A percentile compares a stretch with the other conserved stretches of the same genome.
phyloP scores from a whole-genome alignment of 2,888 invertebrate species.

The Drosophila prolongata region DNA sequence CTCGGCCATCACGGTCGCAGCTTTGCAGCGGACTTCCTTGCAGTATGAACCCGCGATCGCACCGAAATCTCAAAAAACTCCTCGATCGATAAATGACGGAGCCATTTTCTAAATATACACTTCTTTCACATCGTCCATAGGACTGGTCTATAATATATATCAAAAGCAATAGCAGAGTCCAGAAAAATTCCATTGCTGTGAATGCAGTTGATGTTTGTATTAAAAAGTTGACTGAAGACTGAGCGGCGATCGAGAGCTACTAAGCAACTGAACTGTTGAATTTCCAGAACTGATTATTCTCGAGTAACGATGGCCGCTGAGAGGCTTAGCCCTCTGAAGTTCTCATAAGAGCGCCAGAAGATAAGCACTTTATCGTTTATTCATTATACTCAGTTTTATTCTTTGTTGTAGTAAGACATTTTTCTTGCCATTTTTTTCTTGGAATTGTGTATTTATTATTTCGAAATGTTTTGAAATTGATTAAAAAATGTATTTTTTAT shows the following conservation, averaged over 20 bases:
- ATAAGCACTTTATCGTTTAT: too few relatives aligned
- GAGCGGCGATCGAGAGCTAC: neutral
- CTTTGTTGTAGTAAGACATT: too few relatives aligned
- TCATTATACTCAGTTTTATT: too few relatives aligned
- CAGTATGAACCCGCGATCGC: constrained; percentile 15
- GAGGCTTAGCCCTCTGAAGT: too few relatives aligned
- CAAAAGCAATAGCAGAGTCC: neutral
- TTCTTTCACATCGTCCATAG: constrained; percentile 34
- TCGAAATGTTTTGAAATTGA: too few relatives aligned
- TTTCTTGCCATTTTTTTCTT: too few relatives aligned
- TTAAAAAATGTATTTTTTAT: too few relatives aligned
- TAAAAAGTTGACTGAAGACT: constrained; percentile 4
- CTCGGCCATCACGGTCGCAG: constrained; percentile 32
- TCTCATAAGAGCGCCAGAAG: too few relatives aligned
- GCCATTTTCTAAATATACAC: constrained; percentile 38
- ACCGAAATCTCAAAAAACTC: constrained; percentile 30
- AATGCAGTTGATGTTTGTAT: neutral
- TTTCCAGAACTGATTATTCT: neutral
- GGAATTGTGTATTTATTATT: too few relatives aligned
- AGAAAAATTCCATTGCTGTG: constrained; percentile 2
- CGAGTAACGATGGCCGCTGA: too few relatives aligned
- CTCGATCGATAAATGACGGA: rapidly evolving
- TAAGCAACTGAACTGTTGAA: too few relatives aligned
- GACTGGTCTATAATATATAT: neutral
- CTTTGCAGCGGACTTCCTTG: constrained; percentile 6